These are phyloP conservation scores for Lepus timidus DNA, from an alignment of 2,113 vertebrate genomes.

Conservation along the genomic window DNA sequence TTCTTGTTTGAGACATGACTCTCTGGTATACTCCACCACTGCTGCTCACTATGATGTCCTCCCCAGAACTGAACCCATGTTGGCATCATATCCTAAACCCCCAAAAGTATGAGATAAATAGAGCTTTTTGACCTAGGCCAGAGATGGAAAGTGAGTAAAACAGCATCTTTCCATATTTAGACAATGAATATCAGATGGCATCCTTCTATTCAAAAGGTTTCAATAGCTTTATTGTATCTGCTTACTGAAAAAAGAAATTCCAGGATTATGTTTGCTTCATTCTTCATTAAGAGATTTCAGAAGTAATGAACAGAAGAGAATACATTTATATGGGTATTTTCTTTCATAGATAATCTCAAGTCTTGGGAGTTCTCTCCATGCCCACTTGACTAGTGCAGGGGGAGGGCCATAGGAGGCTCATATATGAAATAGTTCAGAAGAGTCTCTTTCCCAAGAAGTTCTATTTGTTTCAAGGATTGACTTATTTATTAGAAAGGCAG, in stretches of 20 bases:
- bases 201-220: slow-evolving; percentile 16
- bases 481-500: too few species aligned
- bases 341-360: neutral
- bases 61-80: too few species aligned
- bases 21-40: too few species aligned
- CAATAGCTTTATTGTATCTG: neutral
- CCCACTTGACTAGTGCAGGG: neutral
- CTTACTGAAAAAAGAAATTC: neutral
- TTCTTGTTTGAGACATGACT: too few species aligned
- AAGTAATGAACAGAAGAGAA: neutral
- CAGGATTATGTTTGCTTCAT: neutral
- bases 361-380: neutral
- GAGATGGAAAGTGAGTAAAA: too few species aligned
- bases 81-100: too few species aligned
- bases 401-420: neutral
- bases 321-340: neutral
- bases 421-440: neutral
- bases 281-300: neutral
- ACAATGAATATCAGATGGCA: slow-evolving; percentile 30
- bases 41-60: too few species aligned
- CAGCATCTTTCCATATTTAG: neutral
- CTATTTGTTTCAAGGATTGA: too few species aligned
- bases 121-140: too few species aligned
- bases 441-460: neutral
- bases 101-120: too few species aligned